Conservation (phyloP, 2,797 vertebrate species). For the Aphelocoma californica region DNA sequence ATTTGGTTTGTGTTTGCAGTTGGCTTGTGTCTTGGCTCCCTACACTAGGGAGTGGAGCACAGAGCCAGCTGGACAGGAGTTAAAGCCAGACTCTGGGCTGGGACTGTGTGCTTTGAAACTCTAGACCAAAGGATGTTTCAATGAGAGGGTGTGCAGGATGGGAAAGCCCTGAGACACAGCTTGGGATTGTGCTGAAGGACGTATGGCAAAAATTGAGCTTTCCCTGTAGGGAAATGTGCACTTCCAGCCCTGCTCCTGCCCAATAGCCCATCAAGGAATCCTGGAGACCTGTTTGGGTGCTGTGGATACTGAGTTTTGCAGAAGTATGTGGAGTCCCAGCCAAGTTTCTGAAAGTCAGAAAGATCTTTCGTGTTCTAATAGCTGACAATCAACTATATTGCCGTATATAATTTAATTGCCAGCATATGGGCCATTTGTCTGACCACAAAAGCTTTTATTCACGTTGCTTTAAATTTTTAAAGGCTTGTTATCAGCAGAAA, state of each 20-base stretch:
- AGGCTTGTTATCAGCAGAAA: conserved; percentile 25
- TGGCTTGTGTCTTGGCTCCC: not conserved
- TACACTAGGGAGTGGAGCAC: not conserved
- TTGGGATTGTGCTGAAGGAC: fast-evolving
- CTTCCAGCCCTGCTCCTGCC: not conserved
- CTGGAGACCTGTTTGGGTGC: not conserved
- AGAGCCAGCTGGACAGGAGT: conserved; percentile 21
- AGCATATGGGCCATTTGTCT: conserved; percentile 3
- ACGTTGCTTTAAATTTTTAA: not conserved
- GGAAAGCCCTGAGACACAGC: not conserved
- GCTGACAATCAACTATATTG: not conserved
- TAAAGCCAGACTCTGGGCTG: not conserved
- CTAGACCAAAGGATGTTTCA: not conserved
- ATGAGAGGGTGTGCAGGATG: not conserved
- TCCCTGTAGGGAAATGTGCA: fast-evolving
- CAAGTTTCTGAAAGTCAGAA: not conserved
- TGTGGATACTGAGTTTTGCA: fast-evolving
- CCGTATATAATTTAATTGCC: not conserved
- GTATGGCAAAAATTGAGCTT: fast-evolving
- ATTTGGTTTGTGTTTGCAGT: conserved; percentile 36
- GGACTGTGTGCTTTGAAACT: not conserved
- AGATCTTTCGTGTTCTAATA: not conserved
- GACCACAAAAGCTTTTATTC: conserved; percentile 39
- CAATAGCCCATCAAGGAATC: fast-evolving
- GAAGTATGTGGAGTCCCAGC: not conserved